Percentiles rank a stretch among this genome's conserved stretches.
phyloP scores from a whole-genome alignment of 1,140 invertebrate genomes.

The Geopemphigus sp. region DNA sequence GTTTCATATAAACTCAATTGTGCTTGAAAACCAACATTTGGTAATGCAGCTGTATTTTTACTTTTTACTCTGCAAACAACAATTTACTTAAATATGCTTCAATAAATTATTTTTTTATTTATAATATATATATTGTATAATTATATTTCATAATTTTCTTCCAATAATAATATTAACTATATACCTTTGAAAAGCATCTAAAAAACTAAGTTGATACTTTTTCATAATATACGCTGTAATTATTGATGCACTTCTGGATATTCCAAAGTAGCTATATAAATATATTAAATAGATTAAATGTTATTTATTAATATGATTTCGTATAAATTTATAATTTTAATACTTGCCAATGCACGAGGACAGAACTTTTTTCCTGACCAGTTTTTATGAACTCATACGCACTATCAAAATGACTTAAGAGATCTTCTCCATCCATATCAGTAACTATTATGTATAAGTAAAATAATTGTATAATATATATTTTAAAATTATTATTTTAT shows the following conservation, averaged over 20 bases:
- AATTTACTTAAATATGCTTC: too few relatives aligned
- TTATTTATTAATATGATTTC: not conserved
- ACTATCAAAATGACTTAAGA: constrained; percentile 73
- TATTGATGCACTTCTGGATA: constrained; percentile 79
- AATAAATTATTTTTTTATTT: too few relatives aligned
- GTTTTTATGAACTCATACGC: constrained; percentile 71
- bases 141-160: too few relatives aligned
- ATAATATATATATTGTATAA: too few relatives aligned
- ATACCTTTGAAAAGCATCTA: constrained; percentile 66
- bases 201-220: constrained; percentile 69
- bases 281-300: constrained; percentile 18
- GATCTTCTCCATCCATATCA: constrained; percentile 77
- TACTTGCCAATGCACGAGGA: constrained; percentile 75
- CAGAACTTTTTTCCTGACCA: constrained; percentile 61
- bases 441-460: constrained; percentile 58
- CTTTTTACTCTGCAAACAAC: constrained; percentile 60
- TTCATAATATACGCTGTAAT: constrained; percentile 84
- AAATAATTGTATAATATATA: not conserved
- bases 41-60: constrained; percentile 66
- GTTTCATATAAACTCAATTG: constrained; percentile 74
- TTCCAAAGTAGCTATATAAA: constrained; percentile 69
- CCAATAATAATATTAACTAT: not conserved
- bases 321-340: not conserved
- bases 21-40: constrained; percentile 72
- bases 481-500: too few relatives aligned